Conservation (phyloP, 2,113 vertebrate species). For the Sinocyclocheilus maitianheensis region DNA sequence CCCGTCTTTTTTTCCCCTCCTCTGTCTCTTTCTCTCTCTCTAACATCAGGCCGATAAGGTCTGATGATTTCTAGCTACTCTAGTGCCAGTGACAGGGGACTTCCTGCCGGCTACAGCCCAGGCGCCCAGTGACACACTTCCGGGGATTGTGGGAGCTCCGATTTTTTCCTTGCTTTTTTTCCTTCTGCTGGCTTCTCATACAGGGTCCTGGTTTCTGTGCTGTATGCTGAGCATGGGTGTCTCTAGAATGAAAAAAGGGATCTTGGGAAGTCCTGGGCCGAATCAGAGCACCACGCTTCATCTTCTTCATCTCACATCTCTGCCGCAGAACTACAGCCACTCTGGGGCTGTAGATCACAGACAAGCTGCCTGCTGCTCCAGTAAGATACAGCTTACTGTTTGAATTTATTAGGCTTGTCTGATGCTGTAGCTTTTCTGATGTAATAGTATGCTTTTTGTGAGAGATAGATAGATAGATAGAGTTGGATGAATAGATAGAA, state of each 20-base stretch:
- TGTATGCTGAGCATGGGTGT: constrained; percentile 10
- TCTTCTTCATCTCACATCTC: constrained; percentile 30
- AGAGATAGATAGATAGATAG: not conserved
- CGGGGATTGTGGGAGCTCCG: constrained; percentile 48
- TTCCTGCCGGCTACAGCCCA: constrained; percentile 70
- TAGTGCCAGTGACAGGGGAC: constrained; percentile 71
- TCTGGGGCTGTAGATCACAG: constrained; percentile 35
- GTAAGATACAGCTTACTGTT: constrained; percentile 30
- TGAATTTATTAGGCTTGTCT: constrained; percentile 30
- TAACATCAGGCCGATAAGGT: constrained; percentile 77
- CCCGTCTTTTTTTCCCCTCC: not conserved
- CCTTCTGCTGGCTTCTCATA: constrained; percentile 3
- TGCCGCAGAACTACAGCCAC: constrained; percentile 51
- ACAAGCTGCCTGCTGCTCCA: constrained; percentile 33
- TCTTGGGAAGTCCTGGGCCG: constrained; percentile 9
- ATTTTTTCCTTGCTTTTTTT: constrained; percentile 4
- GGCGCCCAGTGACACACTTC: constrained; percentile 56
- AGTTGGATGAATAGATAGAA: not conserved
- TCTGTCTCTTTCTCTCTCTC: constrained; percentile 59
- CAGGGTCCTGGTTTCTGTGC: constrained; percentile 7
- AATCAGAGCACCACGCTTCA: constrained; percentile 24
- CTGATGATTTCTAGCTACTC: constrained; percentile 86
- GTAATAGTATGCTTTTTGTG: not conserved
- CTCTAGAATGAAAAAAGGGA: constrained; percentile 23
- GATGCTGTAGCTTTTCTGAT: constrained; percentile 10